These are phyloP conservation scores for Ariopsis seemanni DNA, from an alignment of 2,113 vertebrate species.

Conservation along the genomic window DNA sequence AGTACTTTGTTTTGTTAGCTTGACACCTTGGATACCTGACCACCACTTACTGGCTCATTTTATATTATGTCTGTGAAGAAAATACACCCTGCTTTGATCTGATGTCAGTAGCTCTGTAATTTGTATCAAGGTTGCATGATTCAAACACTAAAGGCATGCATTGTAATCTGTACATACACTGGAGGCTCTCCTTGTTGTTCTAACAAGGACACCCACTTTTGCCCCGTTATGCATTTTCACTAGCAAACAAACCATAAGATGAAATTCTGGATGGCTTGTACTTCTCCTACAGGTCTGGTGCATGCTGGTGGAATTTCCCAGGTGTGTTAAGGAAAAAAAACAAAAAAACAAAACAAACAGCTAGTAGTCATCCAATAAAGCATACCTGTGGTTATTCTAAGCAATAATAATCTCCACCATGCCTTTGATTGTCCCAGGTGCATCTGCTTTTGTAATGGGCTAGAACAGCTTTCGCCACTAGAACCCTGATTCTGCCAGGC, in stretches of 20 bases:
- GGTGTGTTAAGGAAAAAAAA: slow-evolving; percentile 9
- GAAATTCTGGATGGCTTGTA: not conserved
- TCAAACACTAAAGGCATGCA: not conserved
- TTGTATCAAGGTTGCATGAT: not conserved
- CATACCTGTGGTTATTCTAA: slow-evolving; percentile 36
- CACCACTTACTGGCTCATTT: not conserved
- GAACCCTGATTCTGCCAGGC: slow-evolving; percentile 28
- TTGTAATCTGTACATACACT: not conserved
- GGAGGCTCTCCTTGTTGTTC: not conserved
- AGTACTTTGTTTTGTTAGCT: not conserved
- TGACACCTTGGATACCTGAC: not conserved
- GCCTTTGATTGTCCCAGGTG: slow-evolving; percentile 45
- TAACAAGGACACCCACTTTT: not conserved
- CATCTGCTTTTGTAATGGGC: slow-evolving; percentile 37
- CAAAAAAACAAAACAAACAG: slow-evolving; percentile 3
- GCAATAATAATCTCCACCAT: slow-evolving; percentile 40
- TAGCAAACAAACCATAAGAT: not conserved
- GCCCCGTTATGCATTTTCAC: not conserved
- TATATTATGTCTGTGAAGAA: slow-evolving; percentile 23
- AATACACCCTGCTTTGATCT: slow-evolving; percentile 16
- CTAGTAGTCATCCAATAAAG: slow-evolving; percentile 15
- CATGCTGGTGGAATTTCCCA: slow-evolving; percentile 41
- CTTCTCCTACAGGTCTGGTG: slow-evolving; percentile 13
- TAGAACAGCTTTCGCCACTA: slow-evolving; percentile 37
- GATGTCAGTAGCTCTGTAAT: slow-evolving; percentile 15